Conservation (phyloP, 2,113 vertebrate genomes). For the Apeltes quadracus region DNA sequence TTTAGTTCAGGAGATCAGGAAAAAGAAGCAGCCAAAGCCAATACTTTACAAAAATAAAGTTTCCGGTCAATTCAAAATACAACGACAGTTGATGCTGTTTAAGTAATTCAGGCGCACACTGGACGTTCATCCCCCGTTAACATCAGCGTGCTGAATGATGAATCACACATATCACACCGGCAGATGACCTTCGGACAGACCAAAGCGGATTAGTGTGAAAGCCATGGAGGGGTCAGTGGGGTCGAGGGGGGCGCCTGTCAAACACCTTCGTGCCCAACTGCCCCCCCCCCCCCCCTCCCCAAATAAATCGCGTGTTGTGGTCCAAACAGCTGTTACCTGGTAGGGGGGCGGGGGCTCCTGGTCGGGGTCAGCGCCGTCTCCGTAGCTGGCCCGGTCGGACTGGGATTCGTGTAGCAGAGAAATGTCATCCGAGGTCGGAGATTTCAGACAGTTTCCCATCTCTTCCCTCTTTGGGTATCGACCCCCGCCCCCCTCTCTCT, state of each 20-base stretch:
- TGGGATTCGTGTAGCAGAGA: slow-evolving; percentile 96
- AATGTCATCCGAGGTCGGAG: slow-evolving; percentile 97
- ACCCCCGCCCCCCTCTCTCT: not conserved
- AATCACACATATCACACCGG: not conserved
- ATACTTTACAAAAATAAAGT: not conserved
- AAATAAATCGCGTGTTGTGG: not conserved
- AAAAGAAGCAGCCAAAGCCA: slow-evolving; percentile 7
- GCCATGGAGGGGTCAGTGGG: slow-evolving; percentile 42
- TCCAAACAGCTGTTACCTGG: slow-evolving; percentile 82
- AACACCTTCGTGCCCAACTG: not conserved
- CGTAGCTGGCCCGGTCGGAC: slow-evolving; percentile 94
- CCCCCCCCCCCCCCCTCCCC: not conserved
- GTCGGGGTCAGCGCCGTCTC: slow-evolving; percentile 90
- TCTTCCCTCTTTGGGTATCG: slow-evolving; percentile 63
- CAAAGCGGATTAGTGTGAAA: slow-evolving; percentile 69
- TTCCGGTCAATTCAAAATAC: slow-evolving; percentile 10
- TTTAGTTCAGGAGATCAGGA: slow-evolving; percentile 48
- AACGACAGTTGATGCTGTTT: not conserved
- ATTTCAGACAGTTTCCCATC: slow-evolving; percentile 97
- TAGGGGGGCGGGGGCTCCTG: slow-evolving; percentile 96
- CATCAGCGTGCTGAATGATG: slow-evolving; percentile 2
- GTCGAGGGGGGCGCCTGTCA: not conserved
- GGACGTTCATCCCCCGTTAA: not conserved
- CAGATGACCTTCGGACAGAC: slow-evolving; percentile 46
- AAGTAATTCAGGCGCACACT: not conserved